Base-by-base conservation (phyloP, 2,113 vertebrate species). In the Mirza zaza region DNA sequence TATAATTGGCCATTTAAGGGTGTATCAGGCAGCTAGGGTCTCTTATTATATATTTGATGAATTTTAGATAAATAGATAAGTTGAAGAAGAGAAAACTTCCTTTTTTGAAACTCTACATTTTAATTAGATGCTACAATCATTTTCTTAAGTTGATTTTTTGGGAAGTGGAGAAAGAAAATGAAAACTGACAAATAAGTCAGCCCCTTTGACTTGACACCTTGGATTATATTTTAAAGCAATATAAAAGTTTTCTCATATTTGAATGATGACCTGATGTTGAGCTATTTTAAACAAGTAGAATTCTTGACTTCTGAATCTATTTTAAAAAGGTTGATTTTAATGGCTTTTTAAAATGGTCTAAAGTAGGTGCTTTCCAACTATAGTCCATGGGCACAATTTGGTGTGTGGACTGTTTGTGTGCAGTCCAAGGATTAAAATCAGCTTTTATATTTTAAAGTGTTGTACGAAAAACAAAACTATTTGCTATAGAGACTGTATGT, bases 361-460 rank as follows among this genome's bases (percentile, higher is more conserved):
- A 94, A 73, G 21, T 23, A 65, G 65, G 32, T 7, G 6, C 80
- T 92, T 75, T 48, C 65, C 71, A 57, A 63, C 36, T 87, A 39
- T 0, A 84, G 25, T 32, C 57, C 79, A 7, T 76, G 50, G 71
- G 36, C 71, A 48, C 52, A 73, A 25, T 63, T 57, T 91, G 68
- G 12, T 57, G 1, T 87, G 36, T 75, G 67, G 75, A 11, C 96
- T 90, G 6, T 91, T 96, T 90, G 57, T 61, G 61, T 76, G 48
- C 18, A 57, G 34, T 48, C 12, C 27, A 61, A 59, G 36, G 79
- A 36, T 87, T 73, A 90, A 85, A 96, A 85, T 61, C 71, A 32
- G 9, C 42, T 77, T 92, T 97, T 59, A 32, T 15, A 76, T 76
- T 90, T 84, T 87, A 73, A 96, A 97, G 15, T 75, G 27, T 63